Base-by-base conservation (phyloP, 2,113 vertebrate species). In the Gallinago undulata region DNA sequence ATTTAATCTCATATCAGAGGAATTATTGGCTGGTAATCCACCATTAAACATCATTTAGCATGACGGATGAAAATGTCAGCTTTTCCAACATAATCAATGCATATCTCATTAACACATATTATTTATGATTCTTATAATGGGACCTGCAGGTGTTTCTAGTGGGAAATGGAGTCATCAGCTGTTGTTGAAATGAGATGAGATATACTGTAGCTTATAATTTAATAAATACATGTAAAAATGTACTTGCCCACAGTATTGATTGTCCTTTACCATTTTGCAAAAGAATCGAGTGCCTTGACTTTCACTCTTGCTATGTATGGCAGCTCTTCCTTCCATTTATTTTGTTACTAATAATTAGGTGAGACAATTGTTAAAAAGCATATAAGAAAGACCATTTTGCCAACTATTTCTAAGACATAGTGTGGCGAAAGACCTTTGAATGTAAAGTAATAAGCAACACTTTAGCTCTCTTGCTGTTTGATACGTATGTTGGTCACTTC, bases 101-200 rank as follows among this genome's bases (percentile, higher is more conserved):
- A 98, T 99, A 99, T 99, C 99, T 99, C 98, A 99, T 99, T 99
- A 99, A 98, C 97, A 98, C 98, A 92, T 98, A 98, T 98, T 99
- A 99, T 99, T 99, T 99, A 99, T 98, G 98, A 98, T 99, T 98
- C 98, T 98, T 98, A 98, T 98, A 99, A 99, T 98, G 98, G 97
- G 97, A 98, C 98, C 98, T 98, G 97, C 96, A 98, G 98, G 98
- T 95, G 95, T 98, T 96, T 97, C 97, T 41, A 89, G 95, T 97
- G 98, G 97, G 73, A 97, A 97, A 97, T 97, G 97, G 97, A 98
- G 98, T 98, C 97, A 98, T 99, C 98, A 99, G 98, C 98, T 99
- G 98, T 97, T 98, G 98, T 98, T 97, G 97, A 98, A 99, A 98
- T 98, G 98, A 99, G 98, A 98, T 98, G 98, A 98, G 98, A 98